Base-by-base conservation (phyloP, 2,113 vertebrate species). In the Odobenus rosmarus region DNA sequence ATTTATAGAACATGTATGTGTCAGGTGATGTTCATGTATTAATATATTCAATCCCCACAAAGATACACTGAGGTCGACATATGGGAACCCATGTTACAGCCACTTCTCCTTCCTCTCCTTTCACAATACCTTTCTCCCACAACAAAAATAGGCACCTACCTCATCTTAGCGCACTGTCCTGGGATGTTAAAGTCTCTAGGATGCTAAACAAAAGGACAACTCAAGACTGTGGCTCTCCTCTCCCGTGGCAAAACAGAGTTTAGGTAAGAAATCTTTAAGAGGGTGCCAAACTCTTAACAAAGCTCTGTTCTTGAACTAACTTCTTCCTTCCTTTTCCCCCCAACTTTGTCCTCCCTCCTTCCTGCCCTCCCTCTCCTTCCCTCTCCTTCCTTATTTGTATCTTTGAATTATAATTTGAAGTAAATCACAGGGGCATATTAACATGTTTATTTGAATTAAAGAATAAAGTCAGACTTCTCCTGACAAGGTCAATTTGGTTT, bases 401-500 rank as follows among this genome's bases (percentile, higher is more conserved):
- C 61, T 62, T 83, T 42, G 36, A 88, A 72, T 95, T 82, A 87
- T 90, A 91, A 46, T 77, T 39, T 49, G 55, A 71, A 49, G 55
- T 39, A 71, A 93, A 64, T 55, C 33, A 88, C 2, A 49, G n/a
- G 18, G 46, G 26, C 49, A 64, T 81, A 53, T 36, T 92, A 83
- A 69, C 46, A 57, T 89, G n/a, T 79, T 84, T 77, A 87, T 62
- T 81, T 92, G 61, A 91, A 62, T 81, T 83, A 36, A 55, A 84
- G 21, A 72, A 74, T 33, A 84, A 95, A 95, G 19, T 80, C 33
- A 85, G 49, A 72, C n/a, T 77, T 79, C 82, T 67, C 72, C 92
- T 64, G 46, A 59, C 19, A 76, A 94, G 33, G 36, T 94, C 71
- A 88, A 42, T 53, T 39, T 96, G 21, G 16, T 92, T 87, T 92